phyloP scores from a whole-genome alignment of 2,113 vertebrate genomes.

The Neofelis nebulosa region DNA sequence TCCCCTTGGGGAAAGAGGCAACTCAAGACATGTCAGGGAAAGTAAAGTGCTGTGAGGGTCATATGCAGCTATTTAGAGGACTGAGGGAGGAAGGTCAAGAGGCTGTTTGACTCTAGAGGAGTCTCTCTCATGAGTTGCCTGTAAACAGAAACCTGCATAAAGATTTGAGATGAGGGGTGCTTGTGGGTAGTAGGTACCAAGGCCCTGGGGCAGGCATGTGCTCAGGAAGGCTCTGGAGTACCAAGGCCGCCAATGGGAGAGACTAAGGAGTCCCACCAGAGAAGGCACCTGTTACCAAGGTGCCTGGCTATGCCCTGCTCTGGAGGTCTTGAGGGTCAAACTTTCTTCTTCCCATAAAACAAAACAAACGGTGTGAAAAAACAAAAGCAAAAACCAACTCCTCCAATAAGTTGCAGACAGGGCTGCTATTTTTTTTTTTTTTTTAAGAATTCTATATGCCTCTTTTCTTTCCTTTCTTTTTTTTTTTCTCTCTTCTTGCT shows the following conservation, averaged over 20 bases:
- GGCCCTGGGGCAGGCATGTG: not conserved
- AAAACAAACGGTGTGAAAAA: not conserved
- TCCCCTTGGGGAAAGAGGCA: not conserved
- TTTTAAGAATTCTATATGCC: not conserved
- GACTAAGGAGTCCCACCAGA: not conserved
- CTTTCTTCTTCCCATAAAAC: not conserved
- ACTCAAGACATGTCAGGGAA: not conserved
- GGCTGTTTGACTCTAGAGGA: not conserved
- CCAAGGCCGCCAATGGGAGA: not conserved
- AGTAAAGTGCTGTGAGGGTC: not conserved
- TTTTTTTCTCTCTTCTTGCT: not conserved
- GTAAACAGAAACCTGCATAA: not conserved
- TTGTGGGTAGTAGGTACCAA: no score
- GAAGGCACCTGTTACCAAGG: no score
- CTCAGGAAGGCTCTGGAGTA: not conserved
- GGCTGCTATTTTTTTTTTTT: no score
- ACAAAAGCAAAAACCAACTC: not conserved
- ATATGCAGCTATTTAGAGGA: not conserved
- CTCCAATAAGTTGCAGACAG: not conserved
- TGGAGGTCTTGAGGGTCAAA: not conserved
- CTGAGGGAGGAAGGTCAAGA: not conserved
- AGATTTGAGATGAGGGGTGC: not conserved
- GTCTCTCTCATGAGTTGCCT: not conserved
- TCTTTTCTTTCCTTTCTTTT: not conserved
- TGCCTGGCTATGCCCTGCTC: rapidly evolving